Evolutionary conservation across 2,888 invertebrate species (phyloP), one percentile per base, ranked within the genome.

Genomic region (Epistrophella euchroma): DNA sequence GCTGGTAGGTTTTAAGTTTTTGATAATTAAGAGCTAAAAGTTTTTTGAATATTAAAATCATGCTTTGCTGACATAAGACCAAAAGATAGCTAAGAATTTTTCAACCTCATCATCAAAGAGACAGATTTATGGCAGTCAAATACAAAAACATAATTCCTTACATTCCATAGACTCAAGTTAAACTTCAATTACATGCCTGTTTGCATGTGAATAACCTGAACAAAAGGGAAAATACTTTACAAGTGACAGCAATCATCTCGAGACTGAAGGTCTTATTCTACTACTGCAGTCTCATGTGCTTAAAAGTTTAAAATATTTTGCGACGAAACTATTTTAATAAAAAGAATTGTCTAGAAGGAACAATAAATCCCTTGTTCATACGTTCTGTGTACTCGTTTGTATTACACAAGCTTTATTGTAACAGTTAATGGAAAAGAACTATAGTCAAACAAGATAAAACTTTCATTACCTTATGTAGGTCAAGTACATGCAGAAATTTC

Each of bases 321-420:
- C 11, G 7, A 32, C 17, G 17, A 19, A 58, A 35, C 13, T 35
- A 58, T 58, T 58, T 58, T 58, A 6, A 32, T 19, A 35, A 1
- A 58, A 35, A 35, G 56, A 35, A 58, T 35, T 58, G 56, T 58
- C 56, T 58, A 1, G 56, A 35, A 58, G 5, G 56, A 58, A 58
- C 56, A 58, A 58, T 58, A 19, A 58, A 35, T 58, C 19, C 25
- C 32, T 56, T 17, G 10, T 10, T 32, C 15, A 10, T 11, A 22
- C 22, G 22, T 22, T 22, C 28, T 28, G n/a, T 55, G 15, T 25
- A 3, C 15, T 17, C 28, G 10, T 32, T 32, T 10, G n/a, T 32
- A n/a, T n/a, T 32, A 55, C 10, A 28, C 55, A 50, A 11, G 2
- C 0, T 28, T 55, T 55, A 55, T 55, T 55, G 9, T 10, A 55